A percentile compares a stretch with the other conserved stretches of the same genome.
Conservation (phyloP, 2,888 invertebrate species). For the Heliconius aoede region DNA sequence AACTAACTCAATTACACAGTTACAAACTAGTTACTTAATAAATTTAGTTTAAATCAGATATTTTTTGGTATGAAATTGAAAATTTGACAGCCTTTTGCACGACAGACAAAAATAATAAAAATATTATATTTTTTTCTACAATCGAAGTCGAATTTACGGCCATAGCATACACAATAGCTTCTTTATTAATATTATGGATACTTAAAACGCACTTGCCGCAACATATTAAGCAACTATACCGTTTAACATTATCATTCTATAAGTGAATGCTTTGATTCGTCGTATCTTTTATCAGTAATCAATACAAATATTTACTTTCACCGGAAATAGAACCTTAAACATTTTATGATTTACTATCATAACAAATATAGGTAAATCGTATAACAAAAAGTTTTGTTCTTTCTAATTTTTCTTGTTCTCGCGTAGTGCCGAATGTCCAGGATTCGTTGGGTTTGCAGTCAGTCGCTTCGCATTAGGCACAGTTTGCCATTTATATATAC, state of each 20-base stretch:
- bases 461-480: no score
- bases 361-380: not conserved
- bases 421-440: no score
- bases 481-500: not conserved
- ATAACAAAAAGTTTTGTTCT: not conserved
- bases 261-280: constrained; percentile 9
- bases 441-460: no score
- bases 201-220: constrained; percentile 7
- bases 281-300: not conserved
- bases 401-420: not conserved
- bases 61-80: not conserved
- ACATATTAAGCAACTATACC: constrained; percentile 14
- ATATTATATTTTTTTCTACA: not conserved
- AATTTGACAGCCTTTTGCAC: no score
- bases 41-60: not conserved
- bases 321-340: constrained; percentile 2
- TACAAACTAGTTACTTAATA: not conserved
- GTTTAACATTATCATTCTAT: constrained; percentile 4
- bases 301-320: constrained; percentile 12
- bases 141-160: not conserved
- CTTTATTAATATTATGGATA: not conserved
- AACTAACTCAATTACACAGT: not conserved
- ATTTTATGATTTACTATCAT: not conserved
- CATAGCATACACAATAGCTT: not conserved
- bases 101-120: no score